Conservation (phyloP, 2,888 invertebrate species). For the Pemphredon lugubris region DNA sequence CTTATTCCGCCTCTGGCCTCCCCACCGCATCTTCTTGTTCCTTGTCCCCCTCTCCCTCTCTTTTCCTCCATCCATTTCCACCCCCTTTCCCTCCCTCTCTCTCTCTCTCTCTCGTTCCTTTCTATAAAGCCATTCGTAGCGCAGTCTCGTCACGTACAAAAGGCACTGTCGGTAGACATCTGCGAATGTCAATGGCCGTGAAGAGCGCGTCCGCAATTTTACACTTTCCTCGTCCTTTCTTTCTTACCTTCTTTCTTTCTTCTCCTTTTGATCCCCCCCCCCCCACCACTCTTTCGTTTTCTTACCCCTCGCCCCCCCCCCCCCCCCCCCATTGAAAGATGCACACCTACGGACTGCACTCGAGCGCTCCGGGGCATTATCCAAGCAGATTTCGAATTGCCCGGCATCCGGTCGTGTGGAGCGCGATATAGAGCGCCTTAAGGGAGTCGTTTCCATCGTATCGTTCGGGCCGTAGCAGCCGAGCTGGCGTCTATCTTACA, state of each 20-base stretch:
- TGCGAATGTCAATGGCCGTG: slow-evolving; percentile 31
- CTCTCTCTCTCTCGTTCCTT: not conserved
- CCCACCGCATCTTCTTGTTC: too few species aligned
- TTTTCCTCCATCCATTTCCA: not conserved
- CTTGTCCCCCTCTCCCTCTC: not conserved
- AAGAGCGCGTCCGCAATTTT: slow-evolving; percentile 27
- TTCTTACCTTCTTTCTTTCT: not conserved
- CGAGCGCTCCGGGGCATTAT: slow-evolving; percentile 1
- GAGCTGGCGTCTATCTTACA: slow-evolving; percentile 16
- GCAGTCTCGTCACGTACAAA: slow-evolving; percentile 34
- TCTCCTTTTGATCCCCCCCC: not conserved
- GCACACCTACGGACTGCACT: not conserved
- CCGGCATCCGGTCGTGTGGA: slow-evolving; percentile 15
- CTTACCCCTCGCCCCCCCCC: not conserved
- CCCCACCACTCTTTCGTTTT: not conserved
- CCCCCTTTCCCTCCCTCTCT: not conserved
- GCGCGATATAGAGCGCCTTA: slow-evolving; percentile 35
- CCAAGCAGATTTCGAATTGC: slow-evolving; percentile 36
- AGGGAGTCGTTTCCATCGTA: slow-evolving; percentile 40
- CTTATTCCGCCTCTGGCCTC: slow-evolving; percentile 20
- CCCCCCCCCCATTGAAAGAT: not conserved
- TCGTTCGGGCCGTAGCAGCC: slow-evolving; percentile 23
- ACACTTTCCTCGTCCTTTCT: not conserved
- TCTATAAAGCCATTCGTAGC: slow-evolving; percentile 25
- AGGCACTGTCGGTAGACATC: slow-evolving; percentile 31